phyloP scores from a whole-genome alignment of 2,113 vertebrate species.

The Merops nubicus region DNA sequence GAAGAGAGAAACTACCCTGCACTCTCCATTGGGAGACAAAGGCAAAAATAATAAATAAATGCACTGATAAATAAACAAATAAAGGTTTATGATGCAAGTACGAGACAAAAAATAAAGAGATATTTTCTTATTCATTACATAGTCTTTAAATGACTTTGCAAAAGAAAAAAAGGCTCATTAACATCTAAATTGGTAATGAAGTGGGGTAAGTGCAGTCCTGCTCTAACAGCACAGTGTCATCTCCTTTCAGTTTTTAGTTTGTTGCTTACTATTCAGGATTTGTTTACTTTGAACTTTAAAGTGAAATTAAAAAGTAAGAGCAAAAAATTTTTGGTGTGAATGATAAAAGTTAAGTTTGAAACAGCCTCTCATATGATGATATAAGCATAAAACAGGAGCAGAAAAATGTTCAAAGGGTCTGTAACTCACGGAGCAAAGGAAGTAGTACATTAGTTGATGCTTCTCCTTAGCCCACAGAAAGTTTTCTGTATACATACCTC shows the following conservation, averaged over 20 bases:
- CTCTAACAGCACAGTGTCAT: not conserved
- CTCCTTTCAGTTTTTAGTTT: not conserved
- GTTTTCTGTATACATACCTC: conserved; percentile 27
- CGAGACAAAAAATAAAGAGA: not conserved
- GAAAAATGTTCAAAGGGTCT: not conserved
- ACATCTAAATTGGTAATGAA: not conserved
- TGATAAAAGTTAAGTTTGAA: not conserved
- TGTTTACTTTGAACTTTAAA: not conserved
- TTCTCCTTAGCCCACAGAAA: conserved; percentile 8
- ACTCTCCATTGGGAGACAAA: not conserved
- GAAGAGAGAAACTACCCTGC: not conserved
- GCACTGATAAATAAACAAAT: not conserved
- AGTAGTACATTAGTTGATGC: conserved; percentile 21
- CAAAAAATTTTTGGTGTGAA: not conserved
- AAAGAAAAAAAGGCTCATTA: not conserved
- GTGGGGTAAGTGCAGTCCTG: not conserved
- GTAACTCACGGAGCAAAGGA: not conserved
- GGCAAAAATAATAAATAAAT: not conserved
- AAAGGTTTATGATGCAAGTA: not conserved
- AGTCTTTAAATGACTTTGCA: not conserved
- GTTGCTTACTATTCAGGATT: not conserved
- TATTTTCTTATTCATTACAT: not conserved
- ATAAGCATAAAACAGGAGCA: not conserved
- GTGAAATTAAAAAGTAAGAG: not conserved
- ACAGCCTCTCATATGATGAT: not conserved